Evolutionary conservation across 2,113 vertebrate species (phyloP).

Genomic region (Vicugna pacos): DNA sequence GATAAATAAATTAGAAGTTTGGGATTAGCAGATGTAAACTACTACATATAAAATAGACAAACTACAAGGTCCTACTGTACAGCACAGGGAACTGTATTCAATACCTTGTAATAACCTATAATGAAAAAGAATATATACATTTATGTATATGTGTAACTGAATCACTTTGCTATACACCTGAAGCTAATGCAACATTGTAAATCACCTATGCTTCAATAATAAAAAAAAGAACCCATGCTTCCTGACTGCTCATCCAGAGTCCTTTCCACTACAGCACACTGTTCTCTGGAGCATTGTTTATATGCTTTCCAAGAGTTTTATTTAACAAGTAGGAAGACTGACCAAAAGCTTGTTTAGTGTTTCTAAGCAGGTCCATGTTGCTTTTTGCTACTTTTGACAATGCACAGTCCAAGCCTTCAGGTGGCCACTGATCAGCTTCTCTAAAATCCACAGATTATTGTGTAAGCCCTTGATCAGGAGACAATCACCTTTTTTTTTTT

Average conservation of each 20-base stretch:
- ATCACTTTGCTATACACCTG: too few species aligned
- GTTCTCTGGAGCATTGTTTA: neutral
- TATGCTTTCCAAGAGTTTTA: neutral
- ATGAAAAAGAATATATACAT: too few species aligned
- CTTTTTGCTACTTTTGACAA: neutral
- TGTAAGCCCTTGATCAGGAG: neutral
- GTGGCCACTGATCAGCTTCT: neutral
- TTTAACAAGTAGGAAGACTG: neutral
- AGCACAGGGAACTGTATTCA: too few species aligned
- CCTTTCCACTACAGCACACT: neutral
- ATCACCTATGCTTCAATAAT: too few species aligned
- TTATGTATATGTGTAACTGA: too few species aligned
- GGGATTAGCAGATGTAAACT: too few species aligned
- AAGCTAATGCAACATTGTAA: too few species aligned
- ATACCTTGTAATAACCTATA: too few species aligned
- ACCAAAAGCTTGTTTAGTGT: neutral
- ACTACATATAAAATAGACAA: too few species aligned
- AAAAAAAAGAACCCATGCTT: neutral
- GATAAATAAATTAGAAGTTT: too few species aligned
- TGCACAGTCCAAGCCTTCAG: neutral
- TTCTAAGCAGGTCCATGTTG: conserved; percentile 2
- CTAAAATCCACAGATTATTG: neutral
- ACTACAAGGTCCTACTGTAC: too few species aligned
- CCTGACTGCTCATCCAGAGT: neutral
- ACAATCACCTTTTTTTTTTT: neutral